phyloP scores from a whole-genome alignment of 2,113 vertebrate genomes.

The Eonycteris spelaea region DNA sequence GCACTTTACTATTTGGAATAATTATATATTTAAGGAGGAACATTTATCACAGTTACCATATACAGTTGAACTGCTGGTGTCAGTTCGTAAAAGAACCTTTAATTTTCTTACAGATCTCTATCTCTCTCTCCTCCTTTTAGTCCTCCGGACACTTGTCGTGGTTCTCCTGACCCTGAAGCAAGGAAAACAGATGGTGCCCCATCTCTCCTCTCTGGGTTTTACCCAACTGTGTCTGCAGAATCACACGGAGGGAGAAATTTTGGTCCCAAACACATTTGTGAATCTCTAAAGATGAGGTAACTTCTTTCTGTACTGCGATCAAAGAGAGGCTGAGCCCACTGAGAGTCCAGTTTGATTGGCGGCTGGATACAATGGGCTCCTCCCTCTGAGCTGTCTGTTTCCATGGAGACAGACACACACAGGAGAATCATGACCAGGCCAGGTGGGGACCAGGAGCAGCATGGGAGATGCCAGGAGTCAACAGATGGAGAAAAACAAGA shows the following conservation, averaged over 20 bases:
- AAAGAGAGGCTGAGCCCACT: background rate
- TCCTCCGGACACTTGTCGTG: background rate
- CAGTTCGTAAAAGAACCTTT: background rate
- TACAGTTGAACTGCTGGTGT: background rate
- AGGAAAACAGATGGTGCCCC: background rate
- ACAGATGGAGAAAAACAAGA: background rate
- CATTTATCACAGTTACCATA: background rate
- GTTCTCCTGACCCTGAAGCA: background rate
- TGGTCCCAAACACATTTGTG: background rate
- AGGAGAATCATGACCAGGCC: background rate
- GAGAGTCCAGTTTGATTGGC: background rate
- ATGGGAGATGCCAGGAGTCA: background rate
- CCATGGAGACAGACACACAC: conserved; percentile 52
- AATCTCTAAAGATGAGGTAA: background rate
- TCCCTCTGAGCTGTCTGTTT: conserved; percentile 27
- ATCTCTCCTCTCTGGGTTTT: background rate
- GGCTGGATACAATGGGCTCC: background rate
- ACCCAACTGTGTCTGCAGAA: background rate
- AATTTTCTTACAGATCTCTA: background rate
- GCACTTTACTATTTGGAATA: background rate
- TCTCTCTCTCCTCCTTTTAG: background rate
- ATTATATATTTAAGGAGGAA: background rate
- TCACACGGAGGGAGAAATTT: background rate
- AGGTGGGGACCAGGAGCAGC: background rate
- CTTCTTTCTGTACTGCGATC: background rate